Evolutionary conservation across 1,140 invertebrate genomes (phyloP), one percentile per base, ranked within the genome.

Genomic region (Hyles vespertilio): DNA sequence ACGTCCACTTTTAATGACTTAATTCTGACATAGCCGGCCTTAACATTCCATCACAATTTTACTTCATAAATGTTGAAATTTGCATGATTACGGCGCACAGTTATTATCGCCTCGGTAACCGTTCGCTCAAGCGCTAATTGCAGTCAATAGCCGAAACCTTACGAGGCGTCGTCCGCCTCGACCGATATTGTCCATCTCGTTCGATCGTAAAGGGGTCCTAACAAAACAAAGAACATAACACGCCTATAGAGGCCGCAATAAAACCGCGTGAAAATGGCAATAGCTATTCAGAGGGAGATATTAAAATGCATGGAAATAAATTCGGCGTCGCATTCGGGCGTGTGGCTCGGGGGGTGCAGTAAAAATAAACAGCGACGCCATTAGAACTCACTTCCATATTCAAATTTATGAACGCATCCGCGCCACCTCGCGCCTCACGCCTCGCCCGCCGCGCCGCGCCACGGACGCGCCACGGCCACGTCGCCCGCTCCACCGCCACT

Each of bases 301-400:
- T 89, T 89, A 89, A 89, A 89, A 89, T 89, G 84, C 84, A 89
- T 89, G 86, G 84, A 85, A 89, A 89, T 89, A 89, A 87, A 89
- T 89, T 87, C 82, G 81, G 81, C 84, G 83, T 86, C 81, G 82
- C 85, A 89, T 87, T 88, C 82, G 82, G 77, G 76, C 81, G 79
- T 84, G 72, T 77, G 70, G 77, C 77, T 85, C 77, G 71, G 83
- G 84, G 84, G 84, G 84, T 89, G 86, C 84, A 89, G 86, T 89
- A 84, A 89, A 89, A 89, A 89, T 89, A 89, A 87, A 89, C 86
- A 89, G 79, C 75, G 79, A 79, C 84, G 81, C 86, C 83, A 89
- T 89, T 89, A 89, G 84, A 89, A 87, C 84, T 89, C 86, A 89
- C 84, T 87, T 89, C 84, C 79, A 89, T 87, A 89, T 87, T 89